These are phyloP conservation scores for Diacarnus erythraeanus DNA, from an alignment of 37 sponge, comb jelly and placozoan species.

Conservation along the genomic window DNA sequence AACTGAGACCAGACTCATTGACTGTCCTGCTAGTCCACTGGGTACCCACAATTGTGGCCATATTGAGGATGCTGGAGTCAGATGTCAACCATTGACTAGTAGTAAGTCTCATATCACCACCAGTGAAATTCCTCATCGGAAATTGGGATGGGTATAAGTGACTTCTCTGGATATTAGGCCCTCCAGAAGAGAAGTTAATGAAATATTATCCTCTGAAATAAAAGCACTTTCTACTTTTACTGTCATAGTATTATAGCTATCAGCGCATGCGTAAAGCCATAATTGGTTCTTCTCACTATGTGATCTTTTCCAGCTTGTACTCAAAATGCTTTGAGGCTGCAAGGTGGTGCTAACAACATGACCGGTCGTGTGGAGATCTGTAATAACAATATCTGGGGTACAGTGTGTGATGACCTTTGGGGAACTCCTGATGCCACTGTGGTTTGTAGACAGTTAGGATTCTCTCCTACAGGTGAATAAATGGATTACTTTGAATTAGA, in stretches of 20 bases:
- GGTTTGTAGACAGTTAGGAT: neutral
- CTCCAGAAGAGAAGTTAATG: no score
- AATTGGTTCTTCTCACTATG: no score
- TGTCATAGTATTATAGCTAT: no score
- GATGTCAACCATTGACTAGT: no score
- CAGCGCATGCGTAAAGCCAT: no score
- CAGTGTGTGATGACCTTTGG: neutral
- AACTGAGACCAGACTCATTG: constrained; percentile 7
- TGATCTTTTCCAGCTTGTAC: neutral
- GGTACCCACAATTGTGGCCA: constrained; percentile 8
- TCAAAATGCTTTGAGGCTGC: neutral
- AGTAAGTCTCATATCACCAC: no score
- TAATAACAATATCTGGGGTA: neutral
- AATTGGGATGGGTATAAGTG: no score
- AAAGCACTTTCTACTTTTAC: no score
- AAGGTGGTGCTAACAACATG: neutral
- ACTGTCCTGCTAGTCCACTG: constrained; percentile 11
- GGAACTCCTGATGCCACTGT: neutral
- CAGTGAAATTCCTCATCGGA: no score
- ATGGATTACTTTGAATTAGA: no score
- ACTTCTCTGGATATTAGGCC: no score
- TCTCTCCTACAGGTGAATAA: neutral
- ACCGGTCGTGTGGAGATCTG: neutral
- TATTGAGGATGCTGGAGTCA: constrained; percentile 5
- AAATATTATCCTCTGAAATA: no score